phyloP scores from a whole-genome alignment of 2,113 vertebrate genomes.

The Gila orcuttii region DNA sequence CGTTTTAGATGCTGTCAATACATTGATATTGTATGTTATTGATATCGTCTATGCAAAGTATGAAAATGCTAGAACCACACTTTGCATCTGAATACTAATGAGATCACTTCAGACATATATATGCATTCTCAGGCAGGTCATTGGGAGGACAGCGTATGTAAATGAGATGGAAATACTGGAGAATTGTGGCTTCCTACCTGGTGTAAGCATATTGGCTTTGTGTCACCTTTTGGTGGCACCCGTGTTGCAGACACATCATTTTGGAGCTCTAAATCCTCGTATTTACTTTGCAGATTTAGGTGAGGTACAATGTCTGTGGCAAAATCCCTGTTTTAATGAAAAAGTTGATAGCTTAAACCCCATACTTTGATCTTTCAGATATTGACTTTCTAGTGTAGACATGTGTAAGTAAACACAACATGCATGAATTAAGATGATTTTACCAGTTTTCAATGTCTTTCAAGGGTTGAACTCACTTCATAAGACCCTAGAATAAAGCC shows the following conservation, averaged over 20 bases:
- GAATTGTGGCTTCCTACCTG: constrained; percentile 18
- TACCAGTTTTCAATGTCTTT: constrained; percentile 4
- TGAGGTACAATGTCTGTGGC: constrained; percentile 54
- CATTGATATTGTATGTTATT: neutral
- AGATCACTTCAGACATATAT: constrained; percentile 19
- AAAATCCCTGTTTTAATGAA: constrained; percentile 59
- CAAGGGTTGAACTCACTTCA: constrained; percentile 14
- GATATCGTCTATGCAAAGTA: neutral
- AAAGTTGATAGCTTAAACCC: constrained; percentile 51
- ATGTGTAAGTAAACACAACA: constrained; percentile 55
- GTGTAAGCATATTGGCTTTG: constrained; percentile 42
- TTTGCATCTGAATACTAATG: neutral
- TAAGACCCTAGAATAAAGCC: constrained; percentile 32
- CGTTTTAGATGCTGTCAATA: neutral
- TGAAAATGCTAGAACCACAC: constrained; percentile 5
- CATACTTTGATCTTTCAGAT: constrained; percentile 54
- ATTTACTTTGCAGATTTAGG: constrained; percentile 60
- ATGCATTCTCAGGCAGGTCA: constrained; percentile 37
- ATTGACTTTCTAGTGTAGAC: constrained; percentile 56
- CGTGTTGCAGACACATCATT: constrained; percentile 52
- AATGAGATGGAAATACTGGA: constrained; percentile 28
- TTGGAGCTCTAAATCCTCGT: constrained; percentile 50
- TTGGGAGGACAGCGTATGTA: constrained; percentile 29
- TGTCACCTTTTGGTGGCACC: constrained; percentile 50
- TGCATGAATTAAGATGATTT: constrained; percentile 44